A percentile compares a stretch with the other conserved stretches of the same genome.
Conservation (phyloP, 2,797 vertebrate species). For the Acanthurus leucopareius region DNA sequence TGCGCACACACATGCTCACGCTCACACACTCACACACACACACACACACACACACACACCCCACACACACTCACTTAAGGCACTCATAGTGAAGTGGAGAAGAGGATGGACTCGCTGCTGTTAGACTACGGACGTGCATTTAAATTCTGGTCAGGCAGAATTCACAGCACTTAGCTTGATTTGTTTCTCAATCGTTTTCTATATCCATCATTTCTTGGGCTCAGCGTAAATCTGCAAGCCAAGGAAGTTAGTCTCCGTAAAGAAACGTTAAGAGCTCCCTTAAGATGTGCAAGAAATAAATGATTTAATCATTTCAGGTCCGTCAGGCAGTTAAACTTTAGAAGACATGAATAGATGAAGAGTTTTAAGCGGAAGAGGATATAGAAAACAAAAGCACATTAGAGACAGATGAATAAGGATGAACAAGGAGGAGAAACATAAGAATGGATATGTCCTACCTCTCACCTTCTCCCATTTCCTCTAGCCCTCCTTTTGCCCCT, state of each 20-base stretch:
- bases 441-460: conserved; percentile 14
- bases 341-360: conserved; percentile 12
- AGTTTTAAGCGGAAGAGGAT: neutral
- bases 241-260: conserved; percentile 47
- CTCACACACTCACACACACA: conserved; percentile 22
- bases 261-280: conserved; percentile 58
- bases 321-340: conserved; percentile 52
- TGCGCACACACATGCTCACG: conserved; percentile 25
- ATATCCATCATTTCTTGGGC: conserved; percentile 61
- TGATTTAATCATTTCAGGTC: conserved; percentile 42
- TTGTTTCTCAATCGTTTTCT: conserved; percentile 65
- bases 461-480: conserved; percentile 10
- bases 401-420: neutral
- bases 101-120: conserved; percentile 33
- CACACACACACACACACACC: conserved; percentile 13
- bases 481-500: conserved; percentile 1
- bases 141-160: conserved; percentile 77
- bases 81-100: conserved; percentile 41
- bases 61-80: conserved; percentile 22
- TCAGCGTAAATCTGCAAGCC: conserved; percentile 65
- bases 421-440: neutral
- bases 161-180: conserved; percentile 79
- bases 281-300: conserved; percentile 20
- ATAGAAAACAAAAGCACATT: neutral
- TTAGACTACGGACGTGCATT: conserved; percentile 55